phyloP scores from a whole-genome alignment of 2,888 invertebrate genomes.

The Rhaphigaster nebulosa region DNA sequence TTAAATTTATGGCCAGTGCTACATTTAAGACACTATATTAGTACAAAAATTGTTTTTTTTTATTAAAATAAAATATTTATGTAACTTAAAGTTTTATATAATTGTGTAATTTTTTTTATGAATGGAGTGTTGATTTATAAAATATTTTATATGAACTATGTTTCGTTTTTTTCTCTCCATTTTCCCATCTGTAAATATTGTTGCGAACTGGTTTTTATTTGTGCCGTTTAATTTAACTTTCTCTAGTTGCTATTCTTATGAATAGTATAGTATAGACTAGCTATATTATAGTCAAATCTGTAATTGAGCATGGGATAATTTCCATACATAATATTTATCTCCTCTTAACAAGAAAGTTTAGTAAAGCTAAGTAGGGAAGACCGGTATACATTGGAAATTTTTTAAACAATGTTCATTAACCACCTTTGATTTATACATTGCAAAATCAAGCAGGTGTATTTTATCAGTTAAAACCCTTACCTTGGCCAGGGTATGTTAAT shows the following conservation, averaged over 20 bases:
- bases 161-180: neutral
- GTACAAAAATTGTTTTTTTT: conserved; percentile 21
- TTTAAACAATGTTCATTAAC: too few species aligned
- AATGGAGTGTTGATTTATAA: conserved; percentile 35
- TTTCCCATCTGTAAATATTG: neutral
- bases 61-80: neutral
- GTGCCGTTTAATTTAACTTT: too few species aligned
- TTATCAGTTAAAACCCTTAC: too few species aligned
- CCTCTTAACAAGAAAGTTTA: too few species aligned
- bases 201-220: neutral
- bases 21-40: conserved; percentile 36
- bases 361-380: too few species aligned
- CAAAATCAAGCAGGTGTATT: too few species aligned
- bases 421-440: too few species aligned
- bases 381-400: too few species aligned
- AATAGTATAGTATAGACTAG: too few species aligned
- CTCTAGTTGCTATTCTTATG: too few species aligned
- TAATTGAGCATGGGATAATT: neutral
- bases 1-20: conserved; percentile 18
- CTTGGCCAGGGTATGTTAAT: too few species aligned
- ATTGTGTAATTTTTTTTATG: conserved; percentile 2
- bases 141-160: conserved; percentile 14
- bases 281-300: neutral
- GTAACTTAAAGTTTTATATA: neutral
- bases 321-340: neutral